Base-by-base conservation (phyloP, 2,113 vertebrate genomes). In the Apteryx mantelli region DNA sequence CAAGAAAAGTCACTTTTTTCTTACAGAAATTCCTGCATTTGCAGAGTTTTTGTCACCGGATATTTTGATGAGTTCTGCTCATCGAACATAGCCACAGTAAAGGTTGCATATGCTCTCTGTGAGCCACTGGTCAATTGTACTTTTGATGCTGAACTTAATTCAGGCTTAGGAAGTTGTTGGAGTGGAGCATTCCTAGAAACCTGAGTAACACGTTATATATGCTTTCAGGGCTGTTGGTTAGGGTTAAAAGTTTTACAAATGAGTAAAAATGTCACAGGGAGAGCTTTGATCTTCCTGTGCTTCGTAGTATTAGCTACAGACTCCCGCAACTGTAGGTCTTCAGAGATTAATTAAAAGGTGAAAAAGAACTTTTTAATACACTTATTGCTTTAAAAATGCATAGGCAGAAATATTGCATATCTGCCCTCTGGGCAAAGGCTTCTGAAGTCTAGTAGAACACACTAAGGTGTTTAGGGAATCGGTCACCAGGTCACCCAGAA, bases 101-200 rank as follows among this genome's bases (percentile, higher is more conserved):
- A 36, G 6, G 14, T 28, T 53, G 11, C 0, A 2, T 42, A 4
- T 6, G 42, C 4, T 44, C 7, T 13, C 32, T 63, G 17, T 34
- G 44, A 1, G 0, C 25, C 1, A 2, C 24, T 78, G 73, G 30
- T 12, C 44, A 21, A 4, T 69, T 77, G 16, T 1, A 4, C n/a
- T 80, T 40, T 69, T 65, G 63, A 16, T 77, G 19, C 0, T 70
- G 55, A 76, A 38, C 34, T 58, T 53, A 15, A 8, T 70, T 61
- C 5, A 25, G 46, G 19, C 5, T 79, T 58, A 34, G 50, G 36
- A 65, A 55, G 21, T 36, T 92, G 13, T 25, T 58, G 64, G 63
- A 48, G 6, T 16, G 24, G 48, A 8, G 4, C 7, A 6, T 60
- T 32, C 6, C 38, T 73, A 9, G 63, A 64, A 87, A 26, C 19